These are phyloP conservation scores for Thalassophryne amazonica DNA, from an alignment of 2,797 vertebrate genomes.

Conservation along the genomic window DNA sequence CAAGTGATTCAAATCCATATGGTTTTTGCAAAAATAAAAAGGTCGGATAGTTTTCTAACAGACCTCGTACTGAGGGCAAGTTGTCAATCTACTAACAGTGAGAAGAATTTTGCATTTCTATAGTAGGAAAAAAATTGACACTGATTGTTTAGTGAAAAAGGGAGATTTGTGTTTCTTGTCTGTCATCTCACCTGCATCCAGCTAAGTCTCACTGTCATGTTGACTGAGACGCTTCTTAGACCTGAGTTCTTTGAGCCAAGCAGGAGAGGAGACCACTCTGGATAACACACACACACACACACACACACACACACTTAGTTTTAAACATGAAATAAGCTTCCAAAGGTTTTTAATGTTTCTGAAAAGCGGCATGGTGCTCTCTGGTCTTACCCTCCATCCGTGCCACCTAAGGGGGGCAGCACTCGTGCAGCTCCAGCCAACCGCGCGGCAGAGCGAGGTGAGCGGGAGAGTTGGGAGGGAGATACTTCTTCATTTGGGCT, in stretches of 20 bases:
- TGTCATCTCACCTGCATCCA: constrained; percentile 39
- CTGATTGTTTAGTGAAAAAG: too few relatives aligned
- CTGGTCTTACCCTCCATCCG: constrained; percentile 76
- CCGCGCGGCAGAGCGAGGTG: constrained; percentile 66
- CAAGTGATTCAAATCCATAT: too few relatives aligned
- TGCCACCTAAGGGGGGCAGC: constrained; percentile 75
- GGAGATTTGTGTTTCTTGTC: too few relatives aligned
- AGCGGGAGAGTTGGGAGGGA: constrained; percentile 63
- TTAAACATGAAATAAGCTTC: neutral
- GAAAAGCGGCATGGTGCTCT: neutral
- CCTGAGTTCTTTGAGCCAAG: constrained; percentile 91
- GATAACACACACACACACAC: constrained; percentile 21
- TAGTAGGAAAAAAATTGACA: neutral
- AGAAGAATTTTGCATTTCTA: neutral
- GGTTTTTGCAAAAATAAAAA: too few relatives aligned
- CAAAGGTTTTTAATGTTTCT: neutral
- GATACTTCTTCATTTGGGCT: constrained; percentile 49
- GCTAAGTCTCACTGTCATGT: constrained; percentile 78
- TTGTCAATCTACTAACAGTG: too few relatives aligned
- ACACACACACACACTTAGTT: neutral
- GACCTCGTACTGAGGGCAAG: too few relatives aligned
- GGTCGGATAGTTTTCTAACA: too few relatives aligned
- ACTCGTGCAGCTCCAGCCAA: constrained; percentile 73
- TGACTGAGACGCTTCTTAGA: constrained; percentile 89
- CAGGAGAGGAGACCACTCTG: constrained; percentile 79